Evolutionary conservation across 1,140 invertebrate genomes (phyloP).

Genomic region (Thalassaphorura encarpata): DNA sequence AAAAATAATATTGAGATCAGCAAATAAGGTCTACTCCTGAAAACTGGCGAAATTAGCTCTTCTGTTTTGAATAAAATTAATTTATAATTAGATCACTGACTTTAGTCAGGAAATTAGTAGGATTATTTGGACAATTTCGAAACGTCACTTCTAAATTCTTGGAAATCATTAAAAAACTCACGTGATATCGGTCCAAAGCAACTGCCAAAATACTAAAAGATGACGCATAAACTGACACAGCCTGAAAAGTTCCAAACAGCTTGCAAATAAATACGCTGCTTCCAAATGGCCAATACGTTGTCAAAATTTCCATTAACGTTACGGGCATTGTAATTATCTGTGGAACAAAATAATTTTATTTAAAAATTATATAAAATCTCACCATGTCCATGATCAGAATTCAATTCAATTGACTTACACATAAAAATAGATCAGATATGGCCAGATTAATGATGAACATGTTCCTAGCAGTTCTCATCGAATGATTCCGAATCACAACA

Average conservation of each 20-base stretch:
- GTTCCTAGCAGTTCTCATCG: slow-evolving; percentile 74
- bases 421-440: slow-evolving; percentile 18
- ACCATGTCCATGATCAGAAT: no score
- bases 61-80: no score
- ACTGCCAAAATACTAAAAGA: slow-evolving; percentile 84
- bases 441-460: slow-evolving; percentile 80
- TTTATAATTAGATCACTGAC: no score
- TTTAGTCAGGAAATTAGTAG: no score
- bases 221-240: slow-evolving; percentile 76
- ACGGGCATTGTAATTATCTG: slow-evolving; percentile 77
- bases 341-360: no score
- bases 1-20: no score
- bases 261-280: slow-evolving; percentile 60
- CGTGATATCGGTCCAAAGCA: slow-evolving; percentile 64
- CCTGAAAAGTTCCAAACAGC: slow-evolving; percentile 66
- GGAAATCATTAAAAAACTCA: no score
- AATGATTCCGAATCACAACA: slow-evolving; percentile 62
- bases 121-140: no score
- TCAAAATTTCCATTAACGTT: slow-evolving; percentile 67
- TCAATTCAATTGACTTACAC: no score
- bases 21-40: no score
- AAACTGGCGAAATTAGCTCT: no score
- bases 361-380: slow-evolving; percentile 63
- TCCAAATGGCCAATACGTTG: slow-evolving; percentile 62
- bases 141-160: no score